phyloP scores from a whole-genome alignment of 2,113 vertebrate genomes.

The Dromas ardeola region DNA sequence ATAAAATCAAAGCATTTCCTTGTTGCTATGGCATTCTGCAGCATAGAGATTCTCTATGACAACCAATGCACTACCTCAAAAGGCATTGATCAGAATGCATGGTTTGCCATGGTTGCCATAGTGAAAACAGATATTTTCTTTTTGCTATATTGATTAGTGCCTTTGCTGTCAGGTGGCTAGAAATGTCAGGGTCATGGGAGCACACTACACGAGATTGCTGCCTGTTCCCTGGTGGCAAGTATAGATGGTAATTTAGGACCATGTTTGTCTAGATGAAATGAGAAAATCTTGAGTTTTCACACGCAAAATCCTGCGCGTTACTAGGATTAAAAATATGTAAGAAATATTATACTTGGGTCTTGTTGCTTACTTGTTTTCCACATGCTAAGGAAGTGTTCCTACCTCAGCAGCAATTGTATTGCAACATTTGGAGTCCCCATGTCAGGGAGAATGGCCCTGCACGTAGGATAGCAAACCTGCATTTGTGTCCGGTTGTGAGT shows the following conservation, averaged over 20 bases:
- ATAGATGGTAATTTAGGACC: background rate
- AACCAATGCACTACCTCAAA: background rate
- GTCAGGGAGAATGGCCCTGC: background rate
- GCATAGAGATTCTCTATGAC: background rate
- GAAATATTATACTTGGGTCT: background rate
- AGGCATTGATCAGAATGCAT: background rate
- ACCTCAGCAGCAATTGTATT: background rate
- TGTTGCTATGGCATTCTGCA: constrained; percentile 37
- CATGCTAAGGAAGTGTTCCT: background rate
- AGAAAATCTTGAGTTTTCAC: background rate
- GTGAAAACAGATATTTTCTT: constrained; percentile 15
- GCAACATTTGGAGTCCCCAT: background rate
- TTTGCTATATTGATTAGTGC: background rate
- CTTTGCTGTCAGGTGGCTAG: background rate
- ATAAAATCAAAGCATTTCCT: background rate
- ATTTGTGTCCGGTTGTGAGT: background rate
- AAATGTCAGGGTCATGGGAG: background rate
- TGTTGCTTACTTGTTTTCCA: background rate
- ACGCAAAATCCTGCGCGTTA: background rate
- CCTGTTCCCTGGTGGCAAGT: background rate
- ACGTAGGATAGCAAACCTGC: background rate
- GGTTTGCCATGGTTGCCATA: constrained; percentile 32
- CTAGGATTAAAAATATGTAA: background rate
- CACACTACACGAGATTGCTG: background rate
- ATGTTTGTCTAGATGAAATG: background rate